Evolutionary conservation across 2,888 invertebrate species (phyloP), one percentile per base, ranked within the genome.

Genomic region (Artemia sinica): DNA sequence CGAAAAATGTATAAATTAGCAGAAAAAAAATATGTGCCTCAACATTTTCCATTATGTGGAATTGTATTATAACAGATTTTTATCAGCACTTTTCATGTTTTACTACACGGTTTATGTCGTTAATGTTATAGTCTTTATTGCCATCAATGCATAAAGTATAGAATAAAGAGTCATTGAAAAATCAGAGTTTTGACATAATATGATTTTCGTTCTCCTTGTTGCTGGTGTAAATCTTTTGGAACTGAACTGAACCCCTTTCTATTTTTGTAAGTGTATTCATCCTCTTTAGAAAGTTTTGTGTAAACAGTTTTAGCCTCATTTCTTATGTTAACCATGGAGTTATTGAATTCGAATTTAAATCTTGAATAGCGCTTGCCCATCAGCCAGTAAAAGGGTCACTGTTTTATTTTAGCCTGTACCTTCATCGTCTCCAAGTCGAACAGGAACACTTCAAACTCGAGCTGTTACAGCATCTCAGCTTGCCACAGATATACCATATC

Each of bases 391-490:
- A 18, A 41, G 5, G 41, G 41, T 41, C 4, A 41, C 41, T 41
- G 41, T 52, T 49, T 63, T 69, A 69, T 73, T 74, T 70, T 74
- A 81, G 80, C 81, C 81, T 28, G 79, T 77, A 69, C 77, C 78
- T 66, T 69, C 72, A 68, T 72, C 73, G 11, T 84, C 84, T 18
- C 82, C 83, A 63, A 83, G 82, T 8, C 86, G 86, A 76, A 88
- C 89, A 13, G 88, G 90, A 73, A 91, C 91, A 8, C 81, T 92
- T 72, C 91, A 91, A 79, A 91, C 91, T 9, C 84, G 91, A 74
- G 90, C 91, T 69, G 92, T 92, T 50, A 91, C 91, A 0, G 91
- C 91, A 50, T 91, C 91, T 49, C 91, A 92, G 78, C 81, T 92
- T 70, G 91, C 91, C 74, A 91, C 91, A 50, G 91, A 92, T 79